phyloP scores from a whole-genome alignment of 2,113 vertebrate species.

The Entosphenus tridentatus region DNA sequence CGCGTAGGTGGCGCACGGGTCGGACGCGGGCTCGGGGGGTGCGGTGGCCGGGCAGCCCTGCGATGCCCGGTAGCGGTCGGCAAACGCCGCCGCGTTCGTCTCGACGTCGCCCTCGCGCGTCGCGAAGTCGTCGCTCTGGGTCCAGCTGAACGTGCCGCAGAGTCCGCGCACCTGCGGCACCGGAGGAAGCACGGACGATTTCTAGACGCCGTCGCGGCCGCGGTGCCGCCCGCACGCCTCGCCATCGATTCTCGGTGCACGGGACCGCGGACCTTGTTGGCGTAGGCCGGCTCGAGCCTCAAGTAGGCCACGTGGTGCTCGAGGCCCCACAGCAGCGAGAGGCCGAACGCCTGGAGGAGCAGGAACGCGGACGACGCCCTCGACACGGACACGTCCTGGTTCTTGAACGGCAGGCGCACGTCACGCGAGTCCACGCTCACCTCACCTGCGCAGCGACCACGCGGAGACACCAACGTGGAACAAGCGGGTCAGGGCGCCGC shows the following conservation, averaged over 20 bases:
- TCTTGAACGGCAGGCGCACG: slow-evolving; percentile 30
- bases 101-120: slow-evolving; percentile 56
- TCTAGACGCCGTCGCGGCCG: no score
- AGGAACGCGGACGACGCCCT: slow-evolving; percentile 43
- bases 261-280: slow-evolving; percentile 29
- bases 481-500: background rate
- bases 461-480: background rate
- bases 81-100: slow-evolving; percentile 26
- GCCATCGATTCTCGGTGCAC: background rate
- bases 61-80: slow-evolving; percentile 28
- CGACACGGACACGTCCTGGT: slow-evolving; percentile 24
- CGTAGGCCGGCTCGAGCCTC: slow-evolving; percentile 42
- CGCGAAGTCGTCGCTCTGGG: slow-evolving; percentile 57
- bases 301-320: slow-evolving; percentile 29
- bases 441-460: slow-evolving; percentile 20
- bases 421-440: slow-evolving; percentile 31
- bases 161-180: slow-evolving; percentile 44
- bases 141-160: slow-evolving; percentile 62
- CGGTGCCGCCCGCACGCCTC: no score
- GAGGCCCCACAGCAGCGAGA: slow-evolving; percentile 42
- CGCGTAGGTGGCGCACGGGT: slow-evolving; percentile 30
- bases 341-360: slow-evolving; percentile 34
- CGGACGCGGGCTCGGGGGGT: slow-evolving; percentile 8
- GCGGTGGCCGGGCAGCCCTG: slow-evolving; percentile 17
- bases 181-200: background rate